Evolutionary conservation across 2,797 vertebrate genomes (phyloP).

Genomic region (Tokudaia tokunoshimensis): DNA sequence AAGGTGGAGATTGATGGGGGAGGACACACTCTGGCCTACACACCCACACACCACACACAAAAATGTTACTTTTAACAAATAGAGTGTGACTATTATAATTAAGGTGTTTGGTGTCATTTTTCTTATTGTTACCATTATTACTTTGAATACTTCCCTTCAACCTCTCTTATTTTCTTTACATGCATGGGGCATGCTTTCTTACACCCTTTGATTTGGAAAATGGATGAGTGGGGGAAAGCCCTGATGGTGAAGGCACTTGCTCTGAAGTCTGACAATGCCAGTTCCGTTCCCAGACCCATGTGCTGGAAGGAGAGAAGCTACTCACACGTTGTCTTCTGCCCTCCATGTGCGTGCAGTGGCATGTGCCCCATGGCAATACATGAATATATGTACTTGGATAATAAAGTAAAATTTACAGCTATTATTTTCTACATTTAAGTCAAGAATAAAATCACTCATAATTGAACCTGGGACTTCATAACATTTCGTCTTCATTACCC

Average conservation of each 20-base stretch:
- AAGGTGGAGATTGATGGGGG: neutral
- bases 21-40: neutral
- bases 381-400: neutral
- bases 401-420: constrained; percentile 6
- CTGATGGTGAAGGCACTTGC: neutral
- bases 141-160: neutral
- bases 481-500: neutral
- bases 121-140: neutral
- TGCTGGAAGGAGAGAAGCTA: neutral
- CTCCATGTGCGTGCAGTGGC: neutral
- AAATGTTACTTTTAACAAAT: neutral
- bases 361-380: neutral
- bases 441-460: constrained; percentile 19
- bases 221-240: neutral
- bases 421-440: constrained; percentile 51
- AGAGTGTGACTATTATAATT: neutral
- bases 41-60: neutral
- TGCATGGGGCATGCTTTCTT: neutral
- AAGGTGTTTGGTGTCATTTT: constrained; percentile 17
- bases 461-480: constrained; percentile 30
- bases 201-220: neutral
- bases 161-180: neutral
- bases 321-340: neutral
- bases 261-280: neutral
- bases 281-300: too few relatives aligned